Percentiles rank a stretch among this genome's conserved stretches.
These are phyloP conservation scores for Amphibalanus amphitrite DNA, from an alignment of 1,140 invertebrate species.

Conservation along the genomic window DNA sequence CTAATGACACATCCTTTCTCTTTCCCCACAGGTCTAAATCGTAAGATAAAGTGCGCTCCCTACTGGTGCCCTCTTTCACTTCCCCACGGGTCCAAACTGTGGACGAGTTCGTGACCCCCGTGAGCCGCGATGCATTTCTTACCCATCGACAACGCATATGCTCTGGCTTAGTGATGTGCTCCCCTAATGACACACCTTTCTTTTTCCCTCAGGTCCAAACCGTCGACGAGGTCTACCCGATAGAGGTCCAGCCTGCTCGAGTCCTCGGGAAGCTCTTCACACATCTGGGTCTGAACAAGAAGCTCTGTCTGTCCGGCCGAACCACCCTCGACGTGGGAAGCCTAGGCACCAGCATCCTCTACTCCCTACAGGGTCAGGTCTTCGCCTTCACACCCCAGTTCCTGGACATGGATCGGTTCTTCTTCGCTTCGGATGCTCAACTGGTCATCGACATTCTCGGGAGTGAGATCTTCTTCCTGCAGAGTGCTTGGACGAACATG, in stretches of 20 bases:
- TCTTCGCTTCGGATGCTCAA: conserved; percentile 91
- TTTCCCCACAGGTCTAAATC: too few species aligned
- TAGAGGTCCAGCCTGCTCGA: conserved; percentile 88
- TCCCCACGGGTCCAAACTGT: too few species aligned
- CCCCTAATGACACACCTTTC: neutral
- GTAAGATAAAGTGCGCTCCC: too few species aligned
- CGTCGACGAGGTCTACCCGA: conserved; percentile 75
- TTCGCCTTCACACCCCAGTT: conserved; percentile 98
- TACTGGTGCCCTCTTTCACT: too few species aligned
- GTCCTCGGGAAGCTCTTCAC: conserved; percentile 88
- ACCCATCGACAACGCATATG: neutral
- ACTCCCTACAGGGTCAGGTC: conserved; percentile 84
- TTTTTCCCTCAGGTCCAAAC: conserved; percentile 68
- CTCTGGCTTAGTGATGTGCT: neutral
- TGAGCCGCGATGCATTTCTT: neutral
- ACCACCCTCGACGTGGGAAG: conserved; percentile 92
- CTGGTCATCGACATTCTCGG: conserved; percentile 93
- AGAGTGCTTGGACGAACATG: conserved; percentile 88
- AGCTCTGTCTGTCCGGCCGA: conserved; percentile 77
- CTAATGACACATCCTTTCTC: too few species aligned
- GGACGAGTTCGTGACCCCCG: too few species aligned
- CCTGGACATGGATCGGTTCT: conserved; percentile 86
- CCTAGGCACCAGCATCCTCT: conserved; percentile 95
- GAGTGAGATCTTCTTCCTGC: conserved; percentile 88
- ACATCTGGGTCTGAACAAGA: conserved; percentile 82